Evolutionary conservation across 2,888 invertebrate genomes (phyloP), one percentile per base, ranked within the genome.

Genomic region (Mesoligia furuncula): DNA sequence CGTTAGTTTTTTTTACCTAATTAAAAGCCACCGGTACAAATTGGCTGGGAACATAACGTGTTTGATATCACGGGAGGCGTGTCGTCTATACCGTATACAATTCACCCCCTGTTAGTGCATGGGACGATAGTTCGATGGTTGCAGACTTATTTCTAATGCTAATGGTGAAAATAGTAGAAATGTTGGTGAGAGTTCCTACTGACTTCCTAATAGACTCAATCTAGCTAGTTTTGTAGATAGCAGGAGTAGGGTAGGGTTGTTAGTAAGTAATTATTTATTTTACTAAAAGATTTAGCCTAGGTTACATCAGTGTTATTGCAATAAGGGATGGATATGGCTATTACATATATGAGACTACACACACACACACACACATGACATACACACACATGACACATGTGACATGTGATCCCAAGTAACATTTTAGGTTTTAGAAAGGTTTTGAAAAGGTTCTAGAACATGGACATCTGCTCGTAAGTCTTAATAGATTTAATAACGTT

Each of bases 1-100:
- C 81, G 83, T 83, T 75, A 79, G 78, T 83, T 86, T 86, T 85
- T 85, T 88, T 85, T 79, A 80, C 73, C 77, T 88, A 85, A 88
- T 89, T 88, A 90, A 87, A 85, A 83, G 76, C 66, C 76, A 79
- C 71, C 75, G 71, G 80, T 79, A 88, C 88, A 90, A 88, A 90
- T 88, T 88, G 86, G 77, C 77, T 88, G 84, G 80, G 84, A 86
- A 89, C 70, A 62, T 61, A 73, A 77, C 75, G 79, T 77, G 78
- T 86, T 83, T 68, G 70, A 83, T 86, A 77, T 80, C 87, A 77
- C 65, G 78, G 69, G 75, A 73, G 65, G 65, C 65, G 83, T 78
- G 76, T 77, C 48, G 48, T 73, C n/a, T 31, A 59, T n/a, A 9
- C 83, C 83, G 78, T 83, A 83, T 85, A 80, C 51, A 80, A 73